Percentiles rank a stretch among this genome's conserved stretches.
phyloP scores from a whole-genome alignment of 2,888 invertebrate genomes.

The Acronicta leporina region DNA sequence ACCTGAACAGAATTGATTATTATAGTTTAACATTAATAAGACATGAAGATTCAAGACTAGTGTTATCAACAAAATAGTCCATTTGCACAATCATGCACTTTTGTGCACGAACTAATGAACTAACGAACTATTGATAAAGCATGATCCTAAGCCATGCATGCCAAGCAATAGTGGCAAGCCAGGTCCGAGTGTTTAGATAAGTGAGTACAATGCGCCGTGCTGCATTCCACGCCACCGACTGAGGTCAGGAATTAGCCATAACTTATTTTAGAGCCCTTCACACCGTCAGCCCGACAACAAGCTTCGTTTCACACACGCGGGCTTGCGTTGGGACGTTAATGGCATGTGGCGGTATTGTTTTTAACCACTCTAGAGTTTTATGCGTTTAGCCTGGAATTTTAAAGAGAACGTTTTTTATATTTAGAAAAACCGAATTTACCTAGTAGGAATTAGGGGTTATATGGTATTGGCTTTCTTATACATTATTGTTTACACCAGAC shows the following conservation, averaged over 20 bases:
- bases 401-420: slow-evolving; percentile 15
- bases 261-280: slow-evolving; percentile 73
- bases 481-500: no score
- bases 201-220: slow-evolving; percentile 63
- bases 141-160: slow-evolving; percentile 33
- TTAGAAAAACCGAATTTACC: neutral
- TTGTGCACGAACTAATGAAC: no score
- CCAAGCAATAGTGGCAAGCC: slow-evolving; percentile 50
- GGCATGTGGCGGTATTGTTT: slow-evolving; percentile 59
- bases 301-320: slow-evolving; percentile 55
- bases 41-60: neutral
- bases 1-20: no score
- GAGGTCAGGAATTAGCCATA: slow-evolving; percentile 74
- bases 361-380: slow-evolving; percentile 48
- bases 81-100: neutral
- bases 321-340: slow-evolving; percentile 50
- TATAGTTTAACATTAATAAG: no score
- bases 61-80: neutral
- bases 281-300: slow-evolving; percentile 54
- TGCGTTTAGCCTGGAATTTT: slow-evolving; percentile 25
- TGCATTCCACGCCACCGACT: slow-evolving; percentile 75
- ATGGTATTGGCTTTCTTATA: no score
- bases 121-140: slow-evolving; percentile 45
- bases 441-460: neutral
- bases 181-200: slow-evolving; percentile 77